A percentile compares a stretch with the other conserved stretches of the same genome.
Conservation (phyloP, 2,888 invertebrate species). For the Melinopterus prodromus region DNA sequence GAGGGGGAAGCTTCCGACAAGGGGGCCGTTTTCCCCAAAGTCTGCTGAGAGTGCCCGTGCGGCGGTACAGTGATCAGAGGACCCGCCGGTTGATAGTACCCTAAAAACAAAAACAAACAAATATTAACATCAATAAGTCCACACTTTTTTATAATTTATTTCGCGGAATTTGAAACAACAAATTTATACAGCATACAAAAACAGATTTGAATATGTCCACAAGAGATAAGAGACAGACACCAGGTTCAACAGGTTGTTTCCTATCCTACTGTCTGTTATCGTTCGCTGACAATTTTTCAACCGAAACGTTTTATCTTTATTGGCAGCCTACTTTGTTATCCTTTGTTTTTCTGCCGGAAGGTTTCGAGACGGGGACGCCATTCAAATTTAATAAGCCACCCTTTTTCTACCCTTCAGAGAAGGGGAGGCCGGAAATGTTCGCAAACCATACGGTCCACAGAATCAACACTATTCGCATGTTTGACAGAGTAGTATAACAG, state of each 20-base stretch:
- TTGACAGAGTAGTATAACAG: not conserved
- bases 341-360: not conserved
- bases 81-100: conserved; percentile 92
- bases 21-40: conserved; percentile 62
- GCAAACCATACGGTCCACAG: not conserved
- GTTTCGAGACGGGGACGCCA: not conserved
- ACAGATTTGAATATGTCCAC: not conserved
- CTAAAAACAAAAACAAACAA: conserved; percentile 57
- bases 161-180: too few species aligned
- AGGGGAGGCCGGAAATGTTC: not conserved
- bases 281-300: not conserved
- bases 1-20: conserved; percentile 63
- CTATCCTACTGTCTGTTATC: not conserved
- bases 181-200: too few species aligned
- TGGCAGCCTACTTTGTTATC: not conserved
- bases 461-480: not conserved
- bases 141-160: too few species aligned
- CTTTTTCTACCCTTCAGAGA: not conserved
- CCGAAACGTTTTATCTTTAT: not conserved
- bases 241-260: not conserved
- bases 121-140: too few species aligned
- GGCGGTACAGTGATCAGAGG: conserved; percentile 80
- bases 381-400: not conserved
- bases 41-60: conserved; percentile 58
- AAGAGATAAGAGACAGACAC: not conserved